Evolutionary conservation across 1,140 invertebrate genomes (phyloP).

Genomic region (Ctenoplectra terminalis): DNA sequence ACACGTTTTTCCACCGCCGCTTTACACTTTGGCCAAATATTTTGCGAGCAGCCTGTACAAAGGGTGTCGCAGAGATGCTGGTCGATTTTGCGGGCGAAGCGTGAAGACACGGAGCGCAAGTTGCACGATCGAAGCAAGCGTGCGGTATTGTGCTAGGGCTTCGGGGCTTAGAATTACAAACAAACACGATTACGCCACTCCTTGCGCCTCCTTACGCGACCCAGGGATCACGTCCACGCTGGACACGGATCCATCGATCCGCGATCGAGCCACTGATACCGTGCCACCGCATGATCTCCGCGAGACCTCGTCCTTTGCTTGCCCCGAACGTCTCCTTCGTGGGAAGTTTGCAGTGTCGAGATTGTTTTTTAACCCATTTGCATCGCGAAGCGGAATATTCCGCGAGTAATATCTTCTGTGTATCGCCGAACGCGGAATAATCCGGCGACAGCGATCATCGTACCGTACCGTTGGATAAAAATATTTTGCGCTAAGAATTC

Average conservation of each 20-base stretch:
- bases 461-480: too few relatives aligned
- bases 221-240: constrained; percentile 36
- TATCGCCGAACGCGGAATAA: too few relatives aligned
- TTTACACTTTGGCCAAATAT: constrained; percentile 10
- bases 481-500: too few relatives aligned
- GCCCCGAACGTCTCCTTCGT: neutral
- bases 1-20: constrained; percentile 11
- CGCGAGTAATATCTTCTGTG: too few relatives aligned
- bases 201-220: constrained; percentile 32
- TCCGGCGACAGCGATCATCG: too few relatives aligned
- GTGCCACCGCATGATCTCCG: constrained; percentile 17
- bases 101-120: constrained; percentile 16
- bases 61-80: neutral
- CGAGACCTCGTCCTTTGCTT: neutral
- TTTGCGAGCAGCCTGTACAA: constrained; percentile 1
- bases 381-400: too few relatives aligned
- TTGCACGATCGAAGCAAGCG: constrained; percentile 52
- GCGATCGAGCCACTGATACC: constrained; percentile 25
- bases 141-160: constrained; percentile 69
- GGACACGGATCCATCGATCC: constrained; percentile 45
- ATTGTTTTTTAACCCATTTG: too few relatives aligned
- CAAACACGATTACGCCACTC: constrained; percentile 76
- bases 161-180: constrained; percentile 77
- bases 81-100: constrained; percentile 17
- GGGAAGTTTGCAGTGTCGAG: neutral